Percentiles rank a stretch among this genome's conserved stretches.
Conservation (phyloP, 2,797 vertebrate species). For the Phyllotis vaccarum region DNA sequence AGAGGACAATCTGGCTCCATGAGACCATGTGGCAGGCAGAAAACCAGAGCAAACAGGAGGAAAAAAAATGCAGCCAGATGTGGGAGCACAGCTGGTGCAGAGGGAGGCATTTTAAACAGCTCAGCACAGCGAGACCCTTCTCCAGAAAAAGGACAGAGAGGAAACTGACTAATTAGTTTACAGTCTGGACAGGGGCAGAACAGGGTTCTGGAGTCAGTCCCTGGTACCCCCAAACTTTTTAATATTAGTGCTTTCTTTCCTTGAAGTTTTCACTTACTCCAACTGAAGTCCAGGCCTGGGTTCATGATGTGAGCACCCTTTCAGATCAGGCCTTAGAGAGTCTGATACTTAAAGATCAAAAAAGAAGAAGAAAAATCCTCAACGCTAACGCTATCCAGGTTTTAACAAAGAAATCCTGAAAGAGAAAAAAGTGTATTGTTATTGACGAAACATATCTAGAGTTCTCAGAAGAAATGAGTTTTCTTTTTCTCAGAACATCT, state of each 20-base stretch:
- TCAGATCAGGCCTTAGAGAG: background rate
- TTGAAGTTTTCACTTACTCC: background rate
- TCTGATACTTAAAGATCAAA: background rate
- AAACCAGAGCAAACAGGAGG: background rate
- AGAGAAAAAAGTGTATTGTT: background rate
- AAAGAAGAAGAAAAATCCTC: background rate
- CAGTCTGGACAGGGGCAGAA: background rate
- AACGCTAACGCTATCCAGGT: background rate
- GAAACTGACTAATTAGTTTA: background rate
- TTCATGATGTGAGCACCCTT: background rate
- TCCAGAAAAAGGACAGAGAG: accelerated
- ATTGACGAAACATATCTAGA: background rate
- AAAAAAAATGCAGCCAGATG: background rate
- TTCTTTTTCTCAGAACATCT: background rate
- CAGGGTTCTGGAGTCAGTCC: background rate
- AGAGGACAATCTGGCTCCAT: background rate
- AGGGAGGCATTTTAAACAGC: background rate
- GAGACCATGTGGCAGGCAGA: background rate
- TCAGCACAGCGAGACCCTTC: background rate
- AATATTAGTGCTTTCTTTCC: background rate
- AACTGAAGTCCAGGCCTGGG: background rate
- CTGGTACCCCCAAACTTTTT: background rate
- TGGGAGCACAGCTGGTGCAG: background rate
- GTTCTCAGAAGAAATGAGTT: background rate
- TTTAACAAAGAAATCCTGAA: background rate